These are phyloP conservation scores for Ostrea edulis DNA, from an alignment of 1,140 invertebrate genomes.

Conservation along the genomic window DNA sequence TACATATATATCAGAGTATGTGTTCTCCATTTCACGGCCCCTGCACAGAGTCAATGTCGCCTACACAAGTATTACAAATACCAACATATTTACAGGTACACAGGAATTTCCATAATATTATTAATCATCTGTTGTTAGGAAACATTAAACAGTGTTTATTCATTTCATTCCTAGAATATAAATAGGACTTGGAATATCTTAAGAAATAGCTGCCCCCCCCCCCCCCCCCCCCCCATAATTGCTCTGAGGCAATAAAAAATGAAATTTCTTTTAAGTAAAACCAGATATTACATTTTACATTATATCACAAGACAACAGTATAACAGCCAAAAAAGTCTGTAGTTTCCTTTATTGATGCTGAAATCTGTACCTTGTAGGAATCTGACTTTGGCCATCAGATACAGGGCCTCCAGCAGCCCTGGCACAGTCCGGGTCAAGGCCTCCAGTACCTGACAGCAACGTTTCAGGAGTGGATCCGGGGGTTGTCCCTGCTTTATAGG, in stretches of 20 bases:
- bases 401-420: slow-evolving; percentile 87
- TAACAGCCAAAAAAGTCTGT: not conserved
- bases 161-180: too few relatives aligned
- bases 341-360: not conserved
- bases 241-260: too few relatives aligned
- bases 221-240: too few relatives aligned
- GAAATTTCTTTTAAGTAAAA: too few relatives aligned
- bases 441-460: slow-evolving; percentile 86
- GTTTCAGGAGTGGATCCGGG: slow-evolving; percentile 78
- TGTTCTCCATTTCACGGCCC: slow-evolving; percentile 86
- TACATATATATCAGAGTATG: slow-evolving; percentile 84
- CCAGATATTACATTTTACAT: too few relatives aligned
- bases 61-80: slow-evolving; percentile 64
- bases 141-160: too few relatives aligned
- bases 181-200: too few relatives aligned
- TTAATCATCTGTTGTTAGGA: too few relatives aligned
- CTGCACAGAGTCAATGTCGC: slow-evolving; percentile 82
- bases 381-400: slow-evolving; percentile 88
- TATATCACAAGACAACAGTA: too few relatives aligned
- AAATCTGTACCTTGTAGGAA: slow-evolving; percentile 84
- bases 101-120: too few relatives aligned
- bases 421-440: slow-evolving; percentile 89
- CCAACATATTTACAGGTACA: too few relatives aligned
- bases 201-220: too few relatives aligned
- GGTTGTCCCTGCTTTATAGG: slow-evolving; percentile 80